A percentile compares a stretch with the other conserved stretches of the same genome.
These are phyloP conservation scores for Ricordea florida DNA, from an alignment of 92 coral and sea anemone species.

Conservation along the genomic window DNA sequence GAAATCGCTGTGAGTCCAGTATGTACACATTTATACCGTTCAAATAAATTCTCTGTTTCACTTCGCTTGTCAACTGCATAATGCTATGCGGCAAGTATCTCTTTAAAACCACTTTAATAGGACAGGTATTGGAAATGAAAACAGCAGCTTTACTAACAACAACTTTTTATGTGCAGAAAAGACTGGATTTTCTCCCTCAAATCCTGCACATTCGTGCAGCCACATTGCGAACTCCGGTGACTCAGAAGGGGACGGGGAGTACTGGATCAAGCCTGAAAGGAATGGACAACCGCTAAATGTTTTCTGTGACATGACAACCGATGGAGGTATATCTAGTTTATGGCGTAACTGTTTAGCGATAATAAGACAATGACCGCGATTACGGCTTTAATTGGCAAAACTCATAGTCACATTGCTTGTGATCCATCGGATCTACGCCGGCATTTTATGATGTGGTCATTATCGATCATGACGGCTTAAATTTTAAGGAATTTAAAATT, in stretches of 20 bases:
- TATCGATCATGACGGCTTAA: too few species aligned
- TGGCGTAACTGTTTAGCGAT: not conserved
- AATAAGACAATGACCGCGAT: too few species aligned
- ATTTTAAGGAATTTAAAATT: too few species aligned
- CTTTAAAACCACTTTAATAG: too few species aligned
- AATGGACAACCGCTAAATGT: constrained; percentile 28
- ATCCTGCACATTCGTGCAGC: constrained; percentile 53
- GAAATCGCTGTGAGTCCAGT: not conserved
- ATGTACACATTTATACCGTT: not conserved
- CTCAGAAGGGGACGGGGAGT: constrained; percentile 33
- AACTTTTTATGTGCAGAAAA: not conserved
- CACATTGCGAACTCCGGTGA: constrained; percentile 45
- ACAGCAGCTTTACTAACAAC: too few species aligned
- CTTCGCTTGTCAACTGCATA: too few species aligned
- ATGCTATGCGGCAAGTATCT: too few species aligned
- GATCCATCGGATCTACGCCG: too few species aligned
- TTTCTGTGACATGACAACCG: constrained; percentile 66
- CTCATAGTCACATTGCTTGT: too few species aligned
- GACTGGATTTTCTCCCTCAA: not conserved
- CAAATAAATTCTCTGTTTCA: not conserved
- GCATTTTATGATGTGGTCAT: too few species aligned
- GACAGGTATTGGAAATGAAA: too few species aligned
- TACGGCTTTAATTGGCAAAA: too few species aligned
- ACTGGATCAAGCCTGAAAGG: constrained; percentile 59
- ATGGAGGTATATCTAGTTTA: constrained; percentile 17